Evolutionary conservation across 2,797 vertebrate genomes (phyloP), one percentile per base, ranked within the genome.

Genomic region (Oreochromis mossambicus): DNA sequence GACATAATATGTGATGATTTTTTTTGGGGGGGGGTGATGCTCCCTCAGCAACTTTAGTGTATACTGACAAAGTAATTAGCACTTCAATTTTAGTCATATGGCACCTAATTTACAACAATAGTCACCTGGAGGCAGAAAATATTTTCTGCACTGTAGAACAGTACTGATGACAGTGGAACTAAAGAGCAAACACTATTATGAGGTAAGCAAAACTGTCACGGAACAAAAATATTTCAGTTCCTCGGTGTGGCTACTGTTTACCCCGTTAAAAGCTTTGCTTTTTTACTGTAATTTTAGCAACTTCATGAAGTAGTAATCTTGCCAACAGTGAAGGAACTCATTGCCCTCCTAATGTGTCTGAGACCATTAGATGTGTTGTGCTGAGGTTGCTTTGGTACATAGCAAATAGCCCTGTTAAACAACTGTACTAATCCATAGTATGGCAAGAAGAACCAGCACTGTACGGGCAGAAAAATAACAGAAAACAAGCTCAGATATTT

Each of bases 361-460:
- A 70, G 66, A 26, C 12, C 14, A 70, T 46, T 70, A 17, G 38
- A 26, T 46, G 24, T 46, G 38, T 43, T 70, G 38, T 70, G 66
- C 66, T 43, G 66, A 70, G 38, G 66, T 17, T 70, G 66, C 66
- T 43, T 26, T 43, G 38, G 38, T 43, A 70, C 66, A 46, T 24
- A 26, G 38, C 38, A 70, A 46, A 70, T 43, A 46, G 38, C 38
- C 66, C 38, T 43, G 13, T 0, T 70, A 70, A 26, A 43, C 66
- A 10, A n/a, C 34, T 21, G 61, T 66, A 43, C 38, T 46, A 17
- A 43, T 70, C 1, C 8, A 26, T 26, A 17, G 38, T 17, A 70
- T 26, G 66, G 36, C 32, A 24, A 41, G n/a, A 68, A 41, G 36
- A 24, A 14, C 38, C 66, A 46, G 14, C 21, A 24, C 38, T 10